Evolutionary conservation across 1,140 invertebrate species (phyloP).

Genomic region (Plodia interpunctella): DNA sequence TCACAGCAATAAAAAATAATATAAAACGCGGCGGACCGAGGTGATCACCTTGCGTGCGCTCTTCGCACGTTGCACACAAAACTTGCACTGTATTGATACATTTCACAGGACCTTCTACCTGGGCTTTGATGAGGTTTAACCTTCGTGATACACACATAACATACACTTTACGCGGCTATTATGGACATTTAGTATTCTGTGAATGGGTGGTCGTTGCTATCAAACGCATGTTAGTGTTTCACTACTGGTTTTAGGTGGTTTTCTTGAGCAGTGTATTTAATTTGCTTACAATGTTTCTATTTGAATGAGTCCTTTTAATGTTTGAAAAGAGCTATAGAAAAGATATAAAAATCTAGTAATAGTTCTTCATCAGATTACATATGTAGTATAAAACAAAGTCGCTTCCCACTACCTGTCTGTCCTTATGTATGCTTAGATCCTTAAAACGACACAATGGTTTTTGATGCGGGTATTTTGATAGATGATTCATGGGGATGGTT

Average conservation of each 20-base stretch:
- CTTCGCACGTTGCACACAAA: constrained; percentile 68
- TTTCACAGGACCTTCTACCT: constrained; percentile 70
- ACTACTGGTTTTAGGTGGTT: constrained; percentile 6
- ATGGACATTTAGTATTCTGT: constrained; percentile 30
- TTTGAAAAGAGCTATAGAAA: too few species aligned
- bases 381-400: too few species aligned
- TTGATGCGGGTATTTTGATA: too few species aligned
- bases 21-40: constrained; percentile 49
- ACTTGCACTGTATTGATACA: constrained; percentile 69
- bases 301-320: too few species aligned
- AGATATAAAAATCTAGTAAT: too few species aligned
- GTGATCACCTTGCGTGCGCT: constrained; percentile 55
- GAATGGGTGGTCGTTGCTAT: constrained; percentile 48
- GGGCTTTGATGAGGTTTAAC: constrained; percentile 28
- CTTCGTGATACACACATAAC: constrained; percentile 43
- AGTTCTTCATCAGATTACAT: too few species aligned
- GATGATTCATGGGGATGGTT: too few species aligned
- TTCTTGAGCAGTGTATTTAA: neutral
- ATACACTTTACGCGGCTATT: constrained; percentile 33
- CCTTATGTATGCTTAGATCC: too few species aligned
- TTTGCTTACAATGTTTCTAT: neutral
- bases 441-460: too few species aligned
- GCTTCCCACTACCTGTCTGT: too few species aligned
- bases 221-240: constrained; percentile 29
- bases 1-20: constrained; percentile 28